Evolutionary conservation across 2,797 vertebrate genomes (phyloP), one percentile per base, ranked within the genome.

Genomic region (Alosa sapidissima): DNA sequence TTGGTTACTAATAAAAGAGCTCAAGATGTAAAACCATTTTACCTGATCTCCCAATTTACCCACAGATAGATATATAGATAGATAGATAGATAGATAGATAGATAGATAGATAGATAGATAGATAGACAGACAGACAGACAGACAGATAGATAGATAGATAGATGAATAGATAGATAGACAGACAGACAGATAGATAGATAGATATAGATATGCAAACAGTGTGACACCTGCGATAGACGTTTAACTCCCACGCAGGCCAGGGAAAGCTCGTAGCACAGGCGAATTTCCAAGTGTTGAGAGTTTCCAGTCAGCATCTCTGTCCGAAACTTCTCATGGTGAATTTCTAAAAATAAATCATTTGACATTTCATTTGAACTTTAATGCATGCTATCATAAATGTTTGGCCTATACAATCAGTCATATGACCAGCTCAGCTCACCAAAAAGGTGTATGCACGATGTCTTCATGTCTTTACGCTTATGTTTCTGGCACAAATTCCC

Each of bases 201-300:
- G 51, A 52, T 13, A 11, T 14, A 10, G 1, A 13, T 2, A 13
- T 1, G 51, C 11, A 52, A 52, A 13, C 11, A 52, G 19, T 58
- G 54, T 58, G 5, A 21, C 19, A 82, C 36, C 65, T 88, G 83
- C 21, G 19, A 21, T 10, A 89, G 87, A 0, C 52, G 92, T 85
- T 93, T 94, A n/a, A 94, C 89, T 24, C 93, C 93, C 0, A 93
- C 87, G 87, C 94, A 94, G 28, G 90, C 88, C 48, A 86, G 87
- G 52, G 92, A 91, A 62, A 88, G 87, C 88, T 95, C 93, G 85
- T 93, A 93, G 84, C 93, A 94, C 82, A 95, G 62, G 14, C 84
- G 36, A 8, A 93, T 83, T 7, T 89, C 84, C 85, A 94, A 87
- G 55, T 86, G 86, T 54, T 91, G 88, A n/a, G 82, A 85, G 54